A percentile compares a stretch with the other conserved stretches of the same genome.
Conservation (phyloP, 2,113 vertebrate species). For the Erinaceus europaeus region DNA sequence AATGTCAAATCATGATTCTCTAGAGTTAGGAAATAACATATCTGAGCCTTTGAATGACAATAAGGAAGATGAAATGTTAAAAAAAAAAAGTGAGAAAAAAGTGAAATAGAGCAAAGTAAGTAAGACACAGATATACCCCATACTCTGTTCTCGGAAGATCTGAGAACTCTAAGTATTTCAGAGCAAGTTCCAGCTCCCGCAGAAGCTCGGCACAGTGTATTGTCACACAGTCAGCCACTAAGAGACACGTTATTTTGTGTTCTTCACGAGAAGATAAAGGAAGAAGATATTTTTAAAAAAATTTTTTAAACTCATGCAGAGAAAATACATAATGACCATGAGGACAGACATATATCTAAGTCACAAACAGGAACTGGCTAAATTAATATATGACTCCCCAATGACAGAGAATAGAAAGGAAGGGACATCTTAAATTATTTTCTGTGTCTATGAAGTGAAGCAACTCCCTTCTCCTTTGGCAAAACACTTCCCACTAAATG, state of each 20-base stretch:
- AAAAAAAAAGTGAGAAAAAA: background rate
- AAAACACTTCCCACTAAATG: constrained; percentile 73
- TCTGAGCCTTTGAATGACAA: background rate
- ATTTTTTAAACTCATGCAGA: constrained; percentile 23
- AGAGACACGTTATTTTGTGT: constrained; percentile 2
- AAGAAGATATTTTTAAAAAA: background rate
- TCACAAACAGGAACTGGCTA: constrained; percentile 73
- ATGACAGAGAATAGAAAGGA: constrained; percentile 59
- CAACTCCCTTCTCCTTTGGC: constrained; percentile 66
- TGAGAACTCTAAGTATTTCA: too few relatives aligned
- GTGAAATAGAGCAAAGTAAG: background rate
- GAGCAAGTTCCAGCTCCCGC: too few relatives aligned
- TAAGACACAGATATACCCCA: background rate
- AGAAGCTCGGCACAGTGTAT: too few relatives aligned
- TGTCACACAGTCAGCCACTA: too few relatives aligned
- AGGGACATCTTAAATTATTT: constrained; percentile 66
- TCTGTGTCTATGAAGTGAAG: too few relatives aligned
- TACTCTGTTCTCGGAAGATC: too few relatives aligned
- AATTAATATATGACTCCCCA: constrained; percentile 66
- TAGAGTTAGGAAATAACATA: background rate
- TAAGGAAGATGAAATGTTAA: background rate
- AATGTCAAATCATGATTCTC: background rate
- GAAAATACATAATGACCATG: constrained; percentile 25
- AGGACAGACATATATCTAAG: constrained; percentile 50
- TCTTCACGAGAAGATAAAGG: background rate